Base-by-base conservation (phyloP, 2,888 invertebrate species). In the Drosophila stalkeri region DNA sequence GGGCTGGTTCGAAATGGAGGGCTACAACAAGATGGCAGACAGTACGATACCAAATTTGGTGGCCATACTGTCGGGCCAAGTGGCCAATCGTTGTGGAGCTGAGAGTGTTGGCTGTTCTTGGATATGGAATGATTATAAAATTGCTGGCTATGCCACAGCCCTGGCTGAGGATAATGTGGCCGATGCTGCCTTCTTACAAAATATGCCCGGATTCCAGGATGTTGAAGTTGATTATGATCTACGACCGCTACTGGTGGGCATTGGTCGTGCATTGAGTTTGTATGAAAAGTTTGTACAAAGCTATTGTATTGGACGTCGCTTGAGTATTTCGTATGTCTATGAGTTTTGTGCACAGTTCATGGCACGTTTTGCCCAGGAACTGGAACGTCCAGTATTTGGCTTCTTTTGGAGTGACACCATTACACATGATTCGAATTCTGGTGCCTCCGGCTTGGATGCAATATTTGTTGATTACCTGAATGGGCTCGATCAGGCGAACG, bases 41-140 rank as follows among this genome's bases (percentile, higher is more conserved):
- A 97, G 97, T 82, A 97, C 97, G 0, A 96, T 96, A 86, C 96
- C 97, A 0, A 98, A 98, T 92, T 92, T 98, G 61, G 95, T 97
- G 94, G 96, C 97, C 0, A 94, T 96, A 47, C 93, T 97, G 5
- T 95, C 96, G 0, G 98, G 98, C 0, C 93, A 33, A 6, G 1
- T 18, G 23, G 27, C 39, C 0, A 9, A 12, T 2, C 11, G 93
- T 44, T 94, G 94, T 72, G 90, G 93, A 33, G 93, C 94, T n/a
- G 89, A 91, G 5, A 85, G 90, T n/a, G 85, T 91, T 59, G 94
- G 94, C 90, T 94, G 94, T 27, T 86, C 95, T 0, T 94, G 97
- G 76, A 93, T 97, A 39, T 98, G 97, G 97, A 95, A 95, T 72
- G 94, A 94, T 68, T 98, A 95, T 83, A 94, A 94, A 69, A 91